A percentile compares a stretch with the other conserved stretches of the same genome.
Evolutionary conservation across 2,888 invertebrate species (phyloP).

Genomic region (Leptinotarsa juncta): DNA sequence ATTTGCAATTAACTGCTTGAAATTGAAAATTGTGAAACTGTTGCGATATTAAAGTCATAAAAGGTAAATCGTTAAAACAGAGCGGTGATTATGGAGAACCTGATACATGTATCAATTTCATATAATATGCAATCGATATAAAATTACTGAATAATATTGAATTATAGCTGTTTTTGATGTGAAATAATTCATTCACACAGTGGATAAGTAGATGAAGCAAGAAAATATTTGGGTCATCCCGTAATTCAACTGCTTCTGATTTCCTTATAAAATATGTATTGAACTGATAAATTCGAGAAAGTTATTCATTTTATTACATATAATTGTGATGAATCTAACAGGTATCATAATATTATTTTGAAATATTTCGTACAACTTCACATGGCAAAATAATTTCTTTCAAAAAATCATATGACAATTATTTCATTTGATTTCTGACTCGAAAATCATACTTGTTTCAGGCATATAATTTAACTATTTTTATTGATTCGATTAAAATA

Average conservation of each 20-base stretch:
- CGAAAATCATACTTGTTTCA: too few relatives aligned
- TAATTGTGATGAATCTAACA: not conserved
- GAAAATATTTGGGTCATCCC: not conserved
- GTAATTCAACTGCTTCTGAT: not conserved
- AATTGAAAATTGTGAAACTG: slow-evolving; percentile 8
- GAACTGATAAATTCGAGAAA: not conserved
- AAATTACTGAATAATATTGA: slow-evolving; percentile 12
- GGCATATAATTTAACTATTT: too few relatives aligned
- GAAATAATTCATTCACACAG: not conserved
- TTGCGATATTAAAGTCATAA: slow-evolving; percentile 3
- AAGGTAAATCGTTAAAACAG: not conserved
- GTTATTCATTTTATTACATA: not conserved
- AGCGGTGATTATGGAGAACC: slow-evolving; percentile 5
- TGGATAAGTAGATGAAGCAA: not conserved
- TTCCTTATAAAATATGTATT: not conserved
- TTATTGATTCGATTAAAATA: too few relatives aligned
- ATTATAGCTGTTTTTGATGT: not conserved
- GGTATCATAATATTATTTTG: too few relatives aligned
- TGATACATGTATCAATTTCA: slow-evolving; percentile 5
- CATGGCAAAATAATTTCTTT: too few relatives aligned
- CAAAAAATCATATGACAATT: too few relatives aligned
- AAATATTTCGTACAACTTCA: too few relatives aligned
- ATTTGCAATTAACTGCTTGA: not conserved
- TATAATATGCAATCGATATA: not conserved
- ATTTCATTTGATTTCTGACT: too few relatives aligned